Evolutionary conservation across 2,797 vertebrate species (phyloP).

Genomic region (Kryptopterus vitreolus): DNA sequence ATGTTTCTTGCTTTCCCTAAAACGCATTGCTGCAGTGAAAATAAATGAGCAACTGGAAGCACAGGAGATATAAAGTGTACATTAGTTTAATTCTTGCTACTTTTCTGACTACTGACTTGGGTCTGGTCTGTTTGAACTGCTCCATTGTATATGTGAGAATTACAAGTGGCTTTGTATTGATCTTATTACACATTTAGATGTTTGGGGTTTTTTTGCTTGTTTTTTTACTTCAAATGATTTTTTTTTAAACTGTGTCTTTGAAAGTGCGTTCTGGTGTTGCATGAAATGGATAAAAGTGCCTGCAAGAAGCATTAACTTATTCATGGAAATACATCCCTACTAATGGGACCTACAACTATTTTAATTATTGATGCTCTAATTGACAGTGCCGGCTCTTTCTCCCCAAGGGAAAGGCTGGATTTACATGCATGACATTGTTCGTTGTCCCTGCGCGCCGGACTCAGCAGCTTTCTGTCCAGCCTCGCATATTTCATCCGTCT

Average conservation of each 20-base stretch:
- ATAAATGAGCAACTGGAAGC: too few species aligned
- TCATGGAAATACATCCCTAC: conserved; percentile 60
- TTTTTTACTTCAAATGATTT: not conserved
- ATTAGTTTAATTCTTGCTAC: too few species aligned
- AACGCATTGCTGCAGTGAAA: too few species aligned
- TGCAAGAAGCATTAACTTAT: conserved; percentile 56
- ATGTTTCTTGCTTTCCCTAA: too few species aligned
- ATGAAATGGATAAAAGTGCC: conserved; percentile 44
- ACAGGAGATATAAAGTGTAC: too few species aligned
- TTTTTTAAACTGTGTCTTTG: conserved; percentile 26
- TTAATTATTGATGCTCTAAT: conserved; percentile 63
- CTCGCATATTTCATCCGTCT: conserved; percentile 35
- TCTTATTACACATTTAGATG: not conserved
- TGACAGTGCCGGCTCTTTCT: conserved; percentile 37
- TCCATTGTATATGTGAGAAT: too few species aligned
- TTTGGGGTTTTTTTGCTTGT: too few species aligned
- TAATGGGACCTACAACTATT: conserved; percentile 56
- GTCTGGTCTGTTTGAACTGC: too few species aligned
- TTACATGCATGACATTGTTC: conserved; percentile 54
- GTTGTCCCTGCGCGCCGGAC: conserved; percentile 28
- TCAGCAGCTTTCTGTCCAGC: conserved; percentile 13
- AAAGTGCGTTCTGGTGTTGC: conserved; percentile 24
- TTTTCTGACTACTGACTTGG: too few species aligned
- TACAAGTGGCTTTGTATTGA: too few species aligned
- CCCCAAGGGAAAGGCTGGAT: conserved; percentile 46